Conservation (phyloP, 2,888 invertebrate genomes). For the Sussaba pulchella region DNA sequence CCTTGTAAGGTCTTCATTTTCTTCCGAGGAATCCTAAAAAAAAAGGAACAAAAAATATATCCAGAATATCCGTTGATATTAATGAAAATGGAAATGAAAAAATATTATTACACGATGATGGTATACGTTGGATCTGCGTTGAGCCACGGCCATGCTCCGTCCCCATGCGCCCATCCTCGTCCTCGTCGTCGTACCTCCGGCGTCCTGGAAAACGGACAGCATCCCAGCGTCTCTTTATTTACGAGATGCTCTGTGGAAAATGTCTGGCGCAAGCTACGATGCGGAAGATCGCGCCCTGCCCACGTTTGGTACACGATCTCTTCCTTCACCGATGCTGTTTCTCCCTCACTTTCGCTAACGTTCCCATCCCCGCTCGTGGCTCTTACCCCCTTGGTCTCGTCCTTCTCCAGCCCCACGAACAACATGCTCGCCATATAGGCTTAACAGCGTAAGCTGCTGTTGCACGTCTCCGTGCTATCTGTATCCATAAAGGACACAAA, state of each 20-base stretch:
- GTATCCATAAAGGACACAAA: conserved; percentile 79
- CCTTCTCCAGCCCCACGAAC: conserved; percentile 30
- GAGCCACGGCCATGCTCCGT: not conserved
- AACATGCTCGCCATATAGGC: conserved; percentile 62
- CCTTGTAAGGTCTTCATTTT: too few relatives aligned
- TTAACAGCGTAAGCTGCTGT: conserved; percentile 74
- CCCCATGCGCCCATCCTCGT: conserved; percentile 14
- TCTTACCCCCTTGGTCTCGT: conserved; percentile 27
- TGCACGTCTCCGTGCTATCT: conserved; percentile 68
- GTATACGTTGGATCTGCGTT: conserved; percentile 29
- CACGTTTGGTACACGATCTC: conserved; percentile 40
- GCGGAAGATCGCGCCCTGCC: conserved; percentile 46
- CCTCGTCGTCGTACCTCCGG: conserved; percentile 20
- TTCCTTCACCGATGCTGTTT: conserved; percentile 28
- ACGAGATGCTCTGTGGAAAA: conserved; percentile 53
- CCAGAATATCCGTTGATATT: not conserved
- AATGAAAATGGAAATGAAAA: not conserved
- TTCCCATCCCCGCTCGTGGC: conserved; percentile 6
- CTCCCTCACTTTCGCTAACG: conserved; percentile 13
- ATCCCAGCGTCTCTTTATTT: conserved; percentile 58
- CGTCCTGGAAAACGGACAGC: not conserved
- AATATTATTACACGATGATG: conserved; percentile 2
- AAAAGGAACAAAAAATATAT: not conserved
- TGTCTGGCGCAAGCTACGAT: conserved; percentile 45
- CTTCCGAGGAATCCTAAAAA: too few relatives aligned